Conservation (phyloP, 2,113 vertebrate genomes). For the Ceuthmochares aereus region DNA sequence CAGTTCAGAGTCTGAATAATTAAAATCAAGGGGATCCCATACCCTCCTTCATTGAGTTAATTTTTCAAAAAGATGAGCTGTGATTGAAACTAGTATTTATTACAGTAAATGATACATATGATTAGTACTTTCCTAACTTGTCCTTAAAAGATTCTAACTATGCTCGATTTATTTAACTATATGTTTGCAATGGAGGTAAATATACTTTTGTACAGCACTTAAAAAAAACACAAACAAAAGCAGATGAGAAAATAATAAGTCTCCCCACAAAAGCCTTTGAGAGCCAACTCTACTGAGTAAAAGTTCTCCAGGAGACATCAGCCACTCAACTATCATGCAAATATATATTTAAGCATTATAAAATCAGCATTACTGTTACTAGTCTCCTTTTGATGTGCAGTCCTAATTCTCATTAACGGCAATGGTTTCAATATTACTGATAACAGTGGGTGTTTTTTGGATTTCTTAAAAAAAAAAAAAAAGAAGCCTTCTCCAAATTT, state of each 20-base stretch:
- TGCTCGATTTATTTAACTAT: neutral
- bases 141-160: neutral
- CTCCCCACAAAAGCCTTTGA: neutral
- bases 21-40: neutral
- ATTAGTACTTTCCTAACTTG: neutral
- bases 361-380: neutral
- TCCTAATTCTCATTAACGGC: neutral
- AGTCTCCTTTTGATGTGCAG: neutral
- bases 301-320: neutral
- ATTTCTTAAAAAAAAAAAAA: neutral
- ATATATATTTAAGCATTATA: neutral
- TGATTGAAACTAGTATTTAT: neutral
- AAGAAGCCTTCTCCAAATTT: neutral
- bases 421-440: neutral
- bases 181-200: neutral
- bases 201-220: neutral
- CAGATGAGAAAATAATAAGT: neutral
- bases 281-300: neutral
- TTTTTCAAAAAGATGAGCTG: neutral
- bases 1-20: neutral
- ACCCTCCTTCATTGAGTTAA: neutral
- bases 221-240: neutral
- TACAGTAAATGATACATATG: neutral
- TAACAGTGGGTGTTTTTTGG: neutral
- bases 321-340: neutral